These are phyloP conservation scores for Eurytemora carolleeae DNA, from an alignment of 1,140 invertebrate genomes.

Conservation along the genomic window DNA sequence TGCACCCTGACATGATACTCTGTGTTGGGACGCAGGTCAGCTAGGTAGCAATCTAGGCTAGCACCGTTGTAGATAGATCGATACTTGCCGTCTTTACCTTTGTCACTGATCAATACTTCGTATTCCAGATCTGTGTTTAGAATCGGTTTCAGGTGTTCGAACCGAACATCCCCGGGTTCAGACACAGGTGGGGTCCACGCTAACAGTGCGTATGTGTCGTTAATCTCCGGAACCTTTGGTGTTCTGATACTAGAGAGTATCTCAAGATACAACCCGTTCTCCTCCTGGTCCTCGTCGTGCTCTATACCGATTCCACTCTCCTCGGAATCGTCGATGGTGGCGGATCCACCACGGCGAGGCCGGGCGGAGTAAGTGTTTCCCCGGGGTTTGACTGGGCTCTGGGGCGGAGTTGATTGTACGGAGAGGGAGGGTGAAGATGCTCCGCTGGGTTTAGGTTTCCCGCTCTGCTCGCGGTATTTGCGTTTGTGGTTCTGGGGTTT, in stretches of 20 bases:
- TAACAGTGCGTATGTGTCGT: not conserved
- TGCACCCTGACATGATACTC: constrained; percentile 54
- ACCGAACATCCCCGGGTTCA: not conserved
- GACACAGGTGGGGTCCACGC: not conserved
- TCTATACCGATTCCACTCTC: not conserved
- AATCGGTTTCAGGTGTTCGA: not conserved
- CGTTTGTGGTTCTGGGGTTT: not conserved
- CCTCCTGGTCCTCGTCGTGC: not conserved
- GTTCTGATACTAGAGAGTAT: not conserved
- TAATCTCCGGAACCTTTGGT: not conserved
- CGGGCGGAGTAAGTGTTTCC: too few species aligned
- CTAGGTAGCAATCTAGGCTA: constrained; percentile 41
- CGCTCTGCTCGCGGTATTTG: not conserved
- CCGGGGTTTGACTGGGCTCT: not conserved
- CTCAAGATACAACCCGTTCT: not conserved
- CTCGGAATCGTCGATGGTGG: not conserved
- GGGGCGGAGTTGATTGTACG: not conserved
- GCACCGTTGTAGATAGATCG: constrained; percentile 53
- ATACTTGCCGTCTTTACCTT: constrained; percentile 49
- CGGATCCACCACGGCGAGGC: not conserved
- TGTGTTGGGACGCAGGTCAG: constrained; percentile 55
- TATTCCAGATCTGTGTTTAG: not conserved
- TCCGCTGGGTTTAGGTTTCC: not conserved
- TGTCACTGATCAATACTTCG: constrained; percentile 29
- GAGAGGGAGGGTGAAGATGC: not conserved